These are phyloP conservation scores for Stenopsyche tienmushanensis DNA, from an alignment of 1,140 invertebrate genomes.

Conservation along the genomic window DNA sequence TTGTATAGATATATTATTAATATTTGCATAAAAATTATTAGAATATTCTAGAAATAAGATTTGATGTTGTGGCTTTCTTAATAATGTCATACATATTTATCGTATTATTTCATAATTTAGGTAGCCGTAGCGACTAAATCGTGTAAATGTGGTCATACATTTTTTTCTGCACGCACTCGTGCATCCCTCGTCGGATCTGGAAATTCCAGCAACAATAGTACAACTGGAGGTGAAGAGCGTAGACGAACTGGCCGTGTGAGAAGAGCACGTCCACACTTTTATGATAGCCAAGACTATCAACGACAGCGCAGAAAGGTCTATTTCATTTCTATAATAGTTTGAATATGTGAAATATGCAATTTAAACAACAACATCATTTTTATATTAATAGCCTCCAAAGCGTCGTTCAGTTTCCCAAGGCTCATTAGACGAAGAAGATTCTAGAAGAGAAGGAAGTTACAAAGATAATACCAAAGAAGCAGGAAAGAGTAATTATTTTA, in stretches of 20 bases:
- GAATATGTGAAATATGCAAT: no score
- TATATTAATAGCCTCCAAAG: conserved; percentile 30
- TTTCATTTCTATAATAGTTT: background rate
- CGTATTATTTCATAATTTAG: no score
- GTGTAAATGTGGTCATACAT: conserved; percentile 76
- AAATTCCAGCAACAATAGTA: conserved; percentile 44
- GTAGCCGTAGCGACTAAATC: conserved; percentile 79
- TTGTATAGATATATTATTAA: no score
- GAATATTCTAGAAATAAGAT: background rate
- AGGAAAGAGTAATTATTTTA: conserved; percentile 18
- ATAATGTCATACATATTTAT: no score
- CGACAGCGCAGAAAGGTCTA: conserved; percentile 65
- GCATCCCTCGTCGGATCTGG: conserved; percentile 49
- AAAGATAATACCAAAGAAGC: conserved; percentile 37
- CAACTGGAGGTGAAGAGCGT: conserved; percentile 47
- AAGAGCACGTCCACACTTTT: conserved; percentile 79
- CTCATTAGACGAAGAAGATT: conserved; percentile 36
- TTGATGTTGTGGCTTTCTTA: background rate
- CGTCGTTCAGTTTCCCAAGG: conserved; percentile 35
- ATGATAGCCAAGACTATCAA: conserved; percentile 75
- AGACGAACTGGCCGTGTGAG: conserved; percentile 73
- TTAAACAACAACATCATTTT: no score
- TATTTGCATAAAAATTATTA: background rate
- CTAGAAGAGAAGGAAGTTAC: conserved; percentile 17
- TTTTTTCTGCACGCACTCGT: conserved; percentile 63